Evolutionary conservation across 1,140 invertebrate genomes (phyloP).

Genomic region (Homalodisca vitripennis): DNA sequence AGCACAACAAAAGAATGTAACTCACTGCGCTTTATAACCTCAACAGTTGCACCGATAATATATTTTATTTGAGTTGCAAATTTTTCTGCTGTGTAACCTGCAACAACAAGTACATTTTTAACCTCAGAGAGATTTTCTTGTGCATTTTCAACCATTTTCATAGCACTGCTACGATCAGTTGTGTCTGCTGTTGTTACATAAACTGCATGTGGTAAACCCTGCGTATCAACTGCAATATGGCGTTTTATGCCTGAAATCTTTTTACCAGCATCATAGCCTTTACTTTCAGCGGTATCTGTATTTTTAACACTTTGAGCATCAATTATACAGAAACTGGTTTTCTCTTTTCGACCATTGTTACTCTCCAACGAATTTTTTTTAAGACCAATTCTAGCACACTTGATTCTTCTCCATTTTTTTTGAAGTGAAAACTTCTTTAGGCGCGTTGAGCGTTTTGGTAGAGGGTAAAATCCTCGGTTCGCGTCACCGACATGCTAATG

Average conservation of each 20-base stretch:
- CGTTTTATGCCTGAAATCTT: neutral
- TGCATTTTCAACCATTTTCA: neutral
- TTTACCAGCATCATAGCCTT: neutral
- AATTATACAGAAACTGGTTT: neutral
- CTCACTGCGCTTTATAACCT: neutral
- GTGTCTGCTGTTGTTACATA: neutral
- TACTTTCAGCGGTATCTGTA: neutral
- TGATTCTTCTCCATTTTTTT: neutral
- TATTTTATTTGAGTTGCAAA: neutral
- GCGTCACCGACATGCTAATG: no score
- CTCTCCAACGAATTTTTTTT: neutral
- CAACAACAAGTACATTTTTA: neutral
- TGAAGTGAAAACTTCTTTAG: no score
- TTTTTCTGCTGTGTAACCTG: neutral
- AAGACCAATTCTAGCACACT: neutral
- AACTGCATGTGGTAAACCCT: neutral
- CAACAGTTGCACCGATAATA: neutral
- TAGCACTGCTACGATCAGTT: neutral
- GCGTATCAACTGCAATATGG: neutral
- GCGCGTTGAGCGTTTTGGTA: no score
- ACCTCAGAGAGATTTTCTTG: neutral
- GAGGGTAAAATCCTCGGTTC: no score
- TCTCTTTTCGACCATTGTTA: neutral
- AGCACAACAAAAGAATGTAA: neutral
- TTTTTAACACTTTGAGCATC: neutral